Percentiles rank a stretch among this genome's conserved stretches.
Conservation (phyloP, 2,797 vertebrate species). For the Apodemus agrarius region DNA sequence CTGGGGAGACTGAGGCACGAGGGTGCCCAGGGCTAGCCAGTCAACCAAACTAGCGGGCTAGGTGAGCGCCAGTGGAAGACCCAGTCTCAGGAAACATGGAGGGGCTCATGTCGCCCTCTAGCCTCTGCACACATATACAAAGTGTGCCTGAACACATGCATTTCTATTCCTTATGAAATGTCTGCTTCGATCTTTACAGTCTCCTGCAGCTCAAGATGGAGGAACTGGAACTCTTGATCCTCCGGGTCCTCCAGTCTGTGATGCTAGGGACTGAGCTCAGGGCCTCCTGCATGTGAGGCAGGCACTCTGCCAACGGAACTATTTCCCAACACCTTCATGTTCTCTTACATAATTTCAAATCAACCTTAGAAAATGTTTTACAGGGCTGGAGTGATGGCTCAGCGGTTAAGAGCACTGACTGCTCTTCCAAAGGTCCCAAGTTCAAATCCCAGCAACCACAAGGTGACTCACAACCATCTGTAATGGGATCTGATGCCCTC, state of each 20-base stretch:
- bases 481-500: too few relatives aligned
- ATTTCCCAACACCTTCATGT: neutral
- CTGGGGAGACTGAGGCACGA: neutral
- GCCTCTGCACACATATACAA: neutral
- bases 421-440: too few relatives aligned
- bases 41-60: too few relatives aligned
- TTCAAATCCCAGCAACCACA: too few relatives aligned
- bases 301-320: neutral
- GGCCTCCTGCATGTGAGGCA: neutral
- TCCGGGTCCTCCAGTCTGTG: neutral
- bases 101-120: neutral
- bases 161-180: neutral
- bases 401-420: too few relatives aligned
- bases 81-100: neutral
- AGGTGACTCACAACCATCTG: too few relatives aligned
- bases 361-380: neutral
- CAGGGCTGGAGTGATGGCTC: too few relatives aligned
- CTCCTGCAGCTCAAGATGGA: neutral
- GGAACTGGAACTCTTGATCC: neutral
- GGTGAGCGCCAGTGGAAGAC: neutral
- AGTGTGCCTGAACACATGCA: neutral
- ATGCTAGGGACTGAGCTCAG: neutral
- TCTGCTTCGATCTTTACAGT: neutral
- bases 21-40: neutral
- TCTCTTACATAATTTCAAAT: slow-evolving; percentile 2